phyloP scores from a whole-genome alignment of 2,797 vertebrate species.

The Notolepis coatsorum region DNA sequence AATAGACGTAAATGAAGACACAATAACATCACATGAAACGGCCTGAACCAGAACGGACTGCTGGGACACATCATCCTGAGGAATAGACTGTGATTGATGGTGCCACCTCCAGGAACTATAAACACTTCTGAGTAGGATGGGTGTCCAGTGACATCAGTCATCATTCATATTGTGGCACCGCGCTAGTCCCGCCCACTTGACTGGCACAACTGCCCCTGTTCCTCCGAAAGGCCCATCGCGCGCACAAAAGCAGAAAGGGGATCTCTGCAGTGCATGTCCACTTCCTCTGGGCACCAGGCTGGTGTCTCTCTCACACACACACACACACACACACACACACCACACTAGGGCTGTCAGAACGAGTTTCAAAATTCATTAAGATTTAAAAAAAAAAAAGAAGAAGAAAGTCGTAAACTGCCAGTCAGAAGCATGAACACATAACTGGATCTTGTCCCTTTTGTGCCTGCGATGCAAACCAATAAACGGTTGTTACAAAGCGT shows the following conservation, averaged over 20 bases:
- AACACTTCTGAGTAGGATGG: not conserved
- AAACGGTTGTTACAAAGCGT: no score
- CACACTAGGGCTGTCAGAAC: no score
- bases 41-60: not conserved
- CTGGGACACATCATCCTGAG: not conserved
- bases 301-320: slow-evolving; percentile 21
- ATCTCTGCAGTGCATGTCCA: slow-evolving; percentile 39
- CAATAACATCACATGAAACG: not conserved
- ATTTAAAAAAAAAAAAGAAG: no score
- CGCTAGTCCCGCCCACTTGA: not conserved
- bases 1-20: no score
- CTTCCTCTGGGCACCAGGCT: slow-evolving; percentile 39
- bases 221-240: slow-evolving; percentile 1
- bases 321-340: not conserved
- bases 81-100: not conserved
- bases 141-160: slow-evolving; percentile 13
- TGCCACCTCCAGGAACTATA: not conserved
- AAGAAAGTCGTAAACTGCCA: no score
- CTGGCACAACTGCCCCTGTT: not conserved
- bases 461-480: no score
- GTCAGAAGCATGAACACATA: no score
- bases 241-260: slow-evolving; percentile 33
- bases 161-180: slow-evolving; percentile 5
- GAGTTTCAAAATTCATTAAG: no score
- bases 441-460: no score